Base-by-base conservation (phyloP, 2,113 vertebrate genomes). In the Microcebus lehilahytsara region DNA sequence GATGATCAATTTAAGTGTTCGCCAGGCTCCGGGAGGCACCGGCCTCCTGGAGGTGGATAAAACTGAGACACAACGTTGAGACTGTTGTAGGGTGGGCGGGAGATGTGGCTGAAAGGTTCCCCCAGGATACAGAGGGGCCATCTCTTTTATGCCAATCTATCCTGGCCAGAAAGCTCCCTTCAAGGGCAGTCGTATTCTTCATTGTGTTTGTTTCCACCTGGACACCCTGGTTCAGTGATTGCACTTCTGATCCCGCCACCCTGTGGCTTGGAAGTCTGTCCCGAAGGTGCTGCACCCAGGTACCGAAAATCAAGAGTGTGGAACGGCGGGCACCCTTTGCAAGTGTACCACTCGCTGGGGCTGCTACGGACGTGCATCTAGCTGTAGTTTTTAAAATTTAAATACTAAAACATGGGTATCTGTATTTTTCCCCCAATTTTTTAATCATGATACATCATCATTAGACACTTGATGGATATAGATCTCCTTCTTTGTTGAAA, bases 161-260 rank as follows among this genome's bases (percentile, higher is more conserved):
- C 9, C 67, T 23, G 32, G 91, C 81, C 95, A 78, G 53, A 30
- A 32, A 56, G 23, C 69, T 62, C 14, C 66, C 42, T 83, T 75
- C 62, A 69, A 77, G 37, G 67, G 37, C 80, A 96, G 74, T 66
- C 96, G 53, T 95, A 67, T 90, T 80, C 86, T 40, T 56, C 2
- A 2, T n/a, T 92, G 16, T 96, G 77, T 89, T 97, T 81, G 32
- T 66, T 97, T 97, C 92, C 78, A 96, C 85, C 92, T 80, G 95
- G 64, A 92, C 56, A 12, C 13, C 51, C 20, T 78, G 34, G 49
- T 81, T 42, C 23, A 14, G 56, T 71, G 78, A 80, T 77, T 89
- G 40, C 42, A 56, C 40, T 51, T 37, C 42, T 96, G 69, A 87
- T 42, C 67, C 40, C 96, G 19, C 67, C 64, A 34, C 27, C 67